Base-by-base conservation (phyloP, 2,113 vertebrate species). In the Aspiorhynchus laticeps region DNA sequence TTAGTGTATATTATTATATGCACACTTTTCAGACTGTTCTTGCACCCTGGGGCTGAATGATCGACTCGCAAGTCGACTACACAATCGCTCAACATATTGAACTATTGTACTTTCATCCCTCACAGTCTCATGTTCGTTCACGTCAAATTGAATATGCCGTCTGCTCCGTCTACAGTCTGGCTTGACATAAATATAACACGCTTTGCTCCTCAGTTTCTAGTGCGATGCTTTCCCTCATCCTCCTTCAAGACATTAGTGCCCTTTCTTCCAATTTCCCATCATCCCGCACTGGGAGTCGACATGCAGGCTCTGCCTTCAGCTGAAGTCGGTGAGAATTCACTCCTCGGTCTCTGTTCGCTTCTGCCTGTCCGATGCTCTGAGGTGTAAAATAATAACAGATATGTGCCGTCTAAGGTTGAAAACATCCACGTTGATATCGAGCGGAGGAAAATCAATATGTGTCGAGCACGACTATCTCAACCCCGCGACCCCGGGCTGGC, bases 381-480 rank as follows among this genome's bases (percentile, higher is more conserved):
- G 75, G 67, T 78, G 79, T 63, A 74, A 61, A 59, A 81, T 76
- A 67, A 85, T 69, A 84, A 75, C 79, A 61, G 73, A 85, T 84
- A 85, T 85, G 87, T 87, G 48, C 83, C 12, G 43, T 61, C 77
- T 84, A 33, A n/a, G 79, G 80, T 84, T 78, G 31, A 85, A 90
- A 88, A 78, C 87, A 87, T 87, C 79, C 75, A 80, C 51, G 63
- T 26, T 56, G 77, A 46, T 83, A 88, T 87, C 24, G 53, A 87
- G 36, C 85, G 48, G 56, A 43, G 48, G 36, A 82, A 85, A 88
- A 87, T 85, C 48, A 56, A 79, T 85, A 85, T 53, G 36, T 43
- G 77, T 87, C 33, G 77, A 88, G 87, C 65, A 26, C 9, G 26
- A 87, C 48, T 51, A 61, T 63, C 69, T 79, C 19, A 36, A 78